Base-by-base conservation (phyloP, 2,888 invertebrate species). In the Eupsilia transversa region DNA sequence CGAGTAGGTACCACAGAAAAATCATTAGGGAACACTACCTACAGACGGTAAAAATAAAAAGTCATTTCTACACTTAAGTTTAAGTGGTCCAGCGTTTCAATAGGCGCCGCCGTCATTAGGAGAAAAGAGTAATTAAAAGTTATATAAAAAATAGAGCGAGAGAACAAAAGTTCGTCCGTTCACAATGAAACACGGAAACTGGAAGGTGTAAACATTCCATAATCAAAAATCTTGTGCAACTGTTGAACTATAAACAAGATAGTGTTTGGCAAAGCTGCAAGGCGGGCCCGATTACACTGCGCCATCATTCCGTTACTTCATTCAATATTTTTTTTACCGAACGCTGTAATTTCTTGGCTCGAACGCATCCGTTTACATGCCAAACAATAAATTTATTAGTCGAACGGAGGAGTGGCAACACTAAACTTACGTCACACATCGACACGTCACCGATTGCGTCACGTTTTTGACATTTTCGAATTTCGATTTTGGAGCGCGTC, bases 381-480 rank as follows among this genome's bases (percentile, higher is more conserved):
- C 96, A 96, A 96, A 96, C 96, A 96, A 96, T 96, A 96, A 96
- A 96, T 96, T 96, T 96, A 96, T 96, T 96, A 94, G 95, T 90
- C 93, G 90, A 93, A 93, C 93, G 95, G 94, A 95, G 96, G 96
- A 96, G 96, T 96, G 96, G 94, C 96, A 94, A 94, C 94, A 94
- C 94, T 92, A 91, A 92, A 91, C 91, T 88, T 89, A 91, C 95
- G 94, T 95, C 95, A 95, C 93, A 89, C 90, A 90, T 92, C 91
- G 86, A 89, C 87, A 93, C 96, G 96, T 96, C 96, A 96, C 89
- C 83, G 89, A 89, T 91, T 87, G 91, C 95, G 95, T 95, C 94
- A 94, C 91, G 84, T 84, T 92, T 94, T 93, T 89, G 90, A 91
- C 90, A 93, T 93, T 94, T 94, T 92, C 89, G 86, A 93, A 93